phyloP scores from a whole-genome alignment of 2,888 invertebrate genomes.

The Baccha elongata region DNA sequence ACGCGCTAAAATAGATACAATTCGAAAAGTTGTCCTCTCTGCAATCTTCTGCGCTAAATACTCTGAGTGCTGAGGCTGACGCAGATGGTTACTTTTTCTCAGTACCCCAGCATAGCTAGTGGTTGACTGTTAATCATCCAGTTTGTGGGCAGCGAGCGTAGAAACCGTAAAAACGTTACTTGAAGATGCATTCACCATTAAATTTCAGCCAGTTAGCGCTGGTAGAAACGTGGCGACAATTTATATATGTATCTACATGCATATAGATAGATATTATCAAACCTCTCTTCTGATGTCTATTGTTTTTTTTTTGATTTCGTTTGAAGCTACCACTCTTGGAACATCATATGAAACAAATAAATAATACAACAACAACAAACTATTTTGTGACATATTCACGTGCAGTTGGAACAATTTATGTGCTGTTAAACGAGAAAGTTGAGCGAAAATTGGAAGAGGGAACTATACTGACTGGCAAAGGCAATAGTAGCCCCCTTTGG shows the following conservation, averaged over 20 bases:
- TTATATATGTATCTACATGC: conserved; percentile 19
- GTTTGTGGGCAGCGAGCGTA: conserved; percentile 82
- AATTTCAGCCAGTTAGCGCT: conserved; percentile 46
- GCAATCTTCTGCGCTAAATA: conserved; percentile 42
- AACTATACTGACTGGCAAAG: not conserved
- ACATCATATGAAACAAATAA: conserved; percentile 39
- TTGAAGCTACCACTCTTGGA: conserved; percentile 23
- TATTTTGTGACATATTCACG: conserved; percentile 72
- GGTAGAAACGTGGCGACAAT: conserved; percentile 67
- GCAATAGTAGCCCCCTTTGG: conserved; percentile 15
- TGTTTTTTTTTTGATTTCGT: conserved; percentile 14
- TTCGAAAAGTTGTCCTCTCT: conserved; percentile 25
- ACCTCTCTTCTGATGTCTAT: conserved; percentile 25
- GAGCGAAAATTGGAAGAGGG: conserved; percentile 50
- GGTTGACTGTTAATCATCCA: conserved; percentile 65
- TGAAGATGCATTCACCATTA: conserved; percentile 72
- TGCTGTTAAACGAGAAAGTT: conserved; percentile 72
- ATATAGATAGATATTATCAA: conserved; percentile 3
- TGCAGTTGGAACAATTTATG: conserved; percentile 71
- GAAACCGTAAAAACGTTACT: conserved; percentile 82
- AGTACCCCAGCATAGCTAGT: conserved; percentile 10
- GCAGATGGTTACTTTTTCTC: conserved; percentile 59
- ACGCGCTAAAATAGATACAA: conserved; percentile 54
- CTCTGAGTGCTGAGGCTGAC: conserved; percentile 32
- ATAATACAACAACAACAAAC: conserved; percentile 33